Base-by-base conservation (phyloP, 2,113 vertebrate species). In the Toxotes chatareus region DNA sequence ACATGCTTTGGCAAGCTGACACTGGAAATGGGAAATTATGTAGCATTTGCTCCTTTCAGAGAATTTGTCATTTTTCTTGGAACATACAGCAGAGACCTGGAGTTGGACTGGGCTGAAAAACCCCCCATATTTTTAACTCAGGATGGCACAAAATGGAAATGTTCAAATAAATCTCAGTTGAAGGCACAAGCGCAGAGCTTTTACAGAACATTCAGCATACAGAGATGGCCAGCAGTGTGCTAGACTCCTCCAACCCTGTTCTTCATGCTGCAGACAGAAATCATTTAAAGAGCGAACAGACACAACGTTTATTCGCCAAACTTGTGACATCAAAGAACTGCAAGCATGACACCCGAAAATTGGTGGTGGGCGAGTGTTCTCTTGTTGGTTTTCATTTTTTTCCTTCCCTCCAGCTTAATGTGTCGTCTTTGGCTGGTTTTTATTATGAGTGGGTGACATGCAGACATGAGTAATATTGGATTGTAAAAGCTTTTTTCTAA, bases 361-460 rank as follows among this genome's bases (percentile, higher is more conserved):
- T 79, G 76, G 61, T 77, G 65, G 86, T 90, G 74, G 85, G 86
- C 57, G 76, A 86, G 49, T 65, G 70, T 80, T 90, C 76, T 80
- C 63, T 70, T 73, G 63, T 76, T 76, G 60, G 1, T 69, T 64
- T 73, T 47, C 19, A 4, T 61, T 75, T 76, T 27, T 31, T 59
- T 38, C 17, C 62, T 73, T 73, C 68, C 81, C 79, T 80, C 47
- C 66, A 77, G 80, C 71, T 81, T 71, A 71, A 79, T 75, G 61
- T 68, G 75, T 84, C 81, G 11, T 82, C 69, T 87, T 77, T 82
- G 88, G 80, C 66, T 92, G 80, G 4, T 78, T 85, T 27, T 83
- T 66, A 78, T 82, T 60, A 21, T 68, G 79, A 78, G 79, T 90
- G 84, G 80, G 84, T 90, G 42, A 86, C 91, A 93, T 93, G 75